Evolutionary conservation across 2,113 vertebrate species (phyloP), one percentile per base, ranked within the genome.

Genomic region (Entomyzon cyanotis): DNA sequence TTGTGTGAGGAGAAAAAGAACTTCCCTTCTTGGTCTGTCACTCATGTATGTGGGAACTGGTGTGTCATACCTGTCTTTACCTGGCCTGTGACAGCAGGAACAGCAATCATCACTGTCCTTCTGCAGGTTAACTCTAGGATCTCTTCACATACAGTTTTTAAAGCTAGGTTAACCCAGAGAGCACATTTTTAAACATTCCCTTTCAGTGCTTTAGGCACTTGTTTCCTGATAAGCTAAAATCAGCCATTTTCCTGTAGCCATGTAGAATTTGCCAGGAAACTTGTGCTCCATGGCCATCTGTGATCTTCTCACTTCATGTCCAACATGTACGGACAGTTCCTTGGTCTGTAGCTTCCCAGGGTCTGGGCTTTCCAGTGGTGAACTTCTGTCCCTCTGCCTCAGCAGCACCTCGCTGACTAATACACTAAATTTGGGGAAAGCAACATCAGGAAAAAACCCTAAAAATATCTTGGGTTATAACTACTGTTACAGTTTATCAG

Each of bases 211-310:
- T 70, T 52, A 56, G 41, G 19, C 79, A 31, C 2, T 41, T 95
- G 50, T 94, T 97, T 95, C 83, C 85, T 76, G 25, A 59, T 96
- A 85, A 93, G 92, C 56, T 95, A 77, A 93, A 97, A 88, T 63
- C 58, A 90, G 30, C 49, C 19, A 46, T 96, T 97, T 96, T 97
- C 83, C 71, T 93, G 55, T 76, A 96, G 88, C 81, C 49, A 44
- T 80, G 42, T 37, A 60, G 79, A 89, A 86, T 89, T 84, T 93
- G 77, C 37, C 88, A 96, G 58, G 97, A 94, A 80, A 77, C 78
- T 76, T 91, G 63, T 91, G 58, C 73, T 96, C 60, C 5, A 10
- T 86, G 50, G 83, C n/a, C 68, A n/a, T 78, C 81, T 93, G 10
- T 63, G 46, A 94, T 96, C 94, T 92, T 76, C 70, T 93, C 74